These are phyloP conservation scores for Clarias magur DNA, from an alignment of 2,113 vertebrate species.

Conservation along the genomic window DNA sequence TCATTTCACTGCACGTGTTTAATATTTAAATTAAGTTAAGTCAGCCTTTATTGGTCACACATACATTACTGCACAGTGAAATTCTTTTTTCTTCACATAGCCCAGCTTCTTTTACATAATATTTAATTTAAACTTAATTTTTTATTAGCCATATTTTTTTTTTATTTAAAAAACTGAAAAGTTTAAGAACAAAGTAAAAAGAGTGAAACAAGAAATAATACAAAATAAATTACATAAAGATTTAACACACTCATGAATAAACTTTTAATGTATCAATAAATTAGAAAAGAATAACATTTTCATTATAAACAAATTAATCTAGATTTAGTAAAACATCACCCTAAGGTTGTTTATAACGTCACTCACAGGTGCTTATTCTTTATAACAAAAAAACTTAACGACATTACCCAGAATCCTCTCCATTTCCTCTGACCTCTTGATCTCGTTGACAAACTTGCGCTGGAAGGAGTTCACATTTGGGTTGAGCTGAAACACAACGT, in stretches of 20 bases:
- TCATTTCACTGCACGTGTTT: background rate
- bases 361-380: background rate
- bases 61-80: too few relatives aligned
- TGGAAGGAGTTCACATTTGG: constrained; percentile 91
- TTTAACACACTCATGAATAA: background rate
- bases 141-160: too few relatives aligned
- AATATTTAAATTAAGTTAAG: too few relatives aligned
- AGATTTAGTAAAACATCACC: background rate
- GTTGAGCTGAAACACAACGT: constrained; percentile 81
- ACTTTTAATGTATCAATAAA: too few relatives aligned
- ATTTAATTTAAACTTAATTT: background rate
- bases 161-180: background rate
- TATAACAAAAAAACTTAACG: background rate
- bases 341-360: background rate
- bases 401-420: constrained; percentile 91
- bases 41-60: too few relatives aligned
- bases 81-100: too few relatives aligned
- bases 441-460: constrained; percentile 93
- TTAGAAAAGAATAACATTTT: too few relatives aligned
- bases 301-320: background rate
- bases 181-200: background rate
- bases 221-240: background rate
- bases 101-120: too few relatives aligned
- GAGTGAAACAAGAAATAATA: background rate
- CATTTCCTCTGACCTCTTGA: constrained; percentile 96